Base-by-base conservation (phyloP, 2,797 vertebrate species). In the Sternarchorhynchus goeldii region DNA sequence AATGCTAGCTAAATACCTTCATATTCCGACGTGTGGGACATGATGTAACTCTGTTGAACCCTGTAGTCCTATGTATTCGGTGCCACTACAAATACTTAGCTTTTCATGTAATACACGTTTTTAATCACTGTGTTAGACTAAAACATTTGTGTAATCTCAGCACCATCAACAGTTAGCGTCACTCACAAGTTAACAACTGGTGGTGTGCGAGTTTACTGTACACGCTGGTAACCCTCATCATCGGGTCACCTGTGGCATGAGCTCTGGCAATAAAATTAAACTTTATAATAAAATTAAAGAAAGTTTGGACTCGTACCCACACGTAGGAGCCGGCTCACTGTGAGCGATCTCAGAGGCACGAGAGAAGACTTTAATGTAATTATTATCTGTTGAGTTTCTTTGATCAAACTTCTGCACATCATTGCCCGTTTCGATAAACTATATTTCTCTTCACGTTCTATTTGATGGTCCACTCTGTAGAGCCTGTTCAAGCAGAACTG, bases 141-240 rank as follows among this genome's bases (percentile, higher is more conserved):
- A 50, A 50, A 57, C 18, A 12, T 18, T 18, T 36, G 17, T 58
- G 34, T 58, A 56, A 56, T 45, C 8, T 50, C 45, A 10, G 3
- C 32, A 66, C 50, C 50, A 57, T 39, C 18, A 12, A 20, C 39
- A 67, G 65, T 58, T 18, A 53, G 68, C 41, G 63, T 63, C 53
- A 73, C 50, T 6, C 71, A n/a, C 45, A 50, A 73, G 57, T 60
- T 50, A 45, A 45, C 64, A 41, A 66, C 65, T 57, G 50, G 36
- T 57, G 56, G 45, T 31, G 76, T 65, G 62, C 65, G 66, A 62
- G 6, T 73, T 73, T 65, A 64, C 50, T 34, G 45, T 18, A 34
- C 29, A 50, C 10, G 50, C 59, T 58, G 25, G 12, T 17, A 45
- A 55, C 45, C 45, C 45, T 34, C 50, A 63, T 70, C 57, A 34